phyloP scores from a whole-genome alignment of 2,888 invertebrate genomes.

The Ennomos erosarius region DNA sequence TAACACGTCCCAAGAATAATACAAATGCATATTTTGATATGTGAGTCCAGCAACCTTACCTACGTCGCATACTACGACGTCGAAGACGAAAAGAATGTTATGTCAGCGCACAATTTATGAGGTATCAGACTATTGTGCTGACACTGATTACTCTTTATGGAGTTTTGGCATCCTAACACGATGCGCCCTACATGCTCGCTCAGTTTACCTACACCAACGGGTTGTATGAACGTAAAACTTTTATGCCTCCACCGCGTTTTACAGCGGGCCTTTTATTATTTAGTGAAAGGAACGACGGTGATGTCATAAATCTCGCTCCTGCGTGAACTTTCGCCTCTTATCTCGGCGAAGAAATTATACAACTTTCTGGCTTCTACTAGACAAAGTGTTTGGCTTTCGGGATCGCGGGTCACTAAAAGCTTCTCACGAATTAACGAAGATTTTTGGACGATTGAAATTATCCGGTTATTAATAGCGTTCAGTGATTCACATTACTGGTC shows the following conservation, averaged over 20 bases:
- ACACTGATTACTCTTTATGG: conserved; percentile 82
- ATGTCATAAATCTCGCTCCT: conserved; percentile 85
- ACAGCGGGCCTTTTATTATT: conserved; percentile 84
- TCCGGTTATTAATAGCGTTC: conserved; percentile 22
- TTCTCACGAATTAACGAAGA: conserved; percentile 73
- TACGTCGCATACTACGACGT: conserved; percentile 19
- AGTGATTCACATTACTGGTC: conserved; percentile 21
- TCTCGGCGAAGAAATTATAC: conserved; percentile 84
- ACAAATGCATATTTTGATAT: conserved; percentile 28
- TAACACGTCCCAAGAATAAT: conserved; percentile 27
- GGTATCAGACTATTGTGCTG: conserved; percentile 69
- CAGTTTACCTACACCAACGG: conserved; percentile 76
- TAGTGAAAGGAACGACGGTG: conserved; percentile 84
- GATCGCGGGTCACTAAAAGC: conserved; percentile 77
- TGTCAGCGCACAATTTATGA: conserved; percentile 72
- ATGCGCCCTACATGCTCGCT: conserved; percentile 64
- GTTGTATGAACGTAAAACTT: conserved; percentile 84
- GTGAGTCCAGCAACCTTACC: conserved; percentile 19
- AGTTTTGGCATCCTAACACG: conserved; percentile 74
- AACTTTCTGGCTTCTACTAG: conserved; percentile 83
- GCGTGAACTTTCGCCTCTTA: conserved; percentile 85
- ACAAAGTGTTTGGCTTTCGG: conserved; percentile 83
- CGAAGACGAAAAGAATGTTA: conserved; percentile 57
- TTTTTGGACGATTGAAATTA: conserved; percentile 55
- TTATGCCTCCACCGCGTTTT: conserved; percentile 82